These are phyloP conservation scores for Chloroceryle inda DNA, from an alignment of 2,797 vertebrate species.

Conservation along the genomic window DNA sequence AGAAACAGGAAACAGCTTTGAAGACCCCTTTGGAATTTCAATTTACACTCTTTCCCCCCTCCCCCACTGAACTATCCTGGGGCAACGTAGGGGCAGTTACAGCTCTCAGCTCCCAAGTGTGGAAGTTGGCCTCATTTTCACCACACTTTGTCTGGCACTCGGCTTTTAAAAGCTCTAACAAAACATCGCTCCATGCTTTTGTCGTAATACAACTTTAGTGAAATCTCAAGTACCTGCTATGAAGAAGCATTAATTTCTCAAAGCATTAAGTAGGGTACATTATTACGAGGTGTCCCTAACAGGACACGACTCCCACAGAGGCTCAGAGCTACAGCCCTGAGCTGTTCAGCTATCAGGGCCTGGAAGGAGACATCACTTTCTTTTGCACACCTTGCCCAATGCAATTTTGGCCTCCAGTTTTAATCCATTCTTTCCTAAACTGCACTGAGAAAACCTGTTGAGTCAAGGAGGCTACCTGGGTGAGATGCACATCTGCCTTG, in stretches of 20 bases:
- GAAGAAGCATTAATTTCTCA: neutral
- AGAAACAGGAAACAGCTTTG: neutral
- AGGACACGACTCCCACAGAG: neutral
- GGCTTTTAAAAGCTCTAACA: neutral
- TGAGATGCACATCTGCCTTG: neutral
- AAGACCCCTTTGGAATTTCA: neutral
- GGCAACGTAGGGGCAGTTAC: fast-evolving
- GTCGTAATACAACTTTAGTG: neutral
- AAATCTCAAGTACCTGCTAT: neutral
- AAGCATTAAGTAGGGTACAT: neutral
- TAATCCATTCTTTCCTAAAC: neutral
- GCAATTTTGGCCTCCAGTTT: neutral
- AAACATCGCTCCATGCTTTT: neutral
- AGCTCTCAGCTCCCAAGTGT: neutral
- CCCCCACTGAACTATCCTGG: neutral
- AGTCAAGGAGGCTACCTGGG: neutral
- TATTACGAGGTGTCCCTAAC: neutral
- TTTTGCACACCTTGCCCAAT: neutral
- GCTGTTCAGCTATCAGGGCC: neutral
- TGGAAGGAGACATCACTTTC: fast-evolving
- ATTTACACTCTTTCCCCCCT: fast-evolving
- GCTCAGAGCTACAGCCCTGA: neutral
- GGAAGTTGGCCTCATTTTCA: neutral
- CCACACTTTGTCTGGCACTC: neutral
- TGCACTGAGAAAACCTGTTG: neutral